Conservation (phyloP, 2,797 vertebrate species). For the Pelodytes ibericus region DNA sequence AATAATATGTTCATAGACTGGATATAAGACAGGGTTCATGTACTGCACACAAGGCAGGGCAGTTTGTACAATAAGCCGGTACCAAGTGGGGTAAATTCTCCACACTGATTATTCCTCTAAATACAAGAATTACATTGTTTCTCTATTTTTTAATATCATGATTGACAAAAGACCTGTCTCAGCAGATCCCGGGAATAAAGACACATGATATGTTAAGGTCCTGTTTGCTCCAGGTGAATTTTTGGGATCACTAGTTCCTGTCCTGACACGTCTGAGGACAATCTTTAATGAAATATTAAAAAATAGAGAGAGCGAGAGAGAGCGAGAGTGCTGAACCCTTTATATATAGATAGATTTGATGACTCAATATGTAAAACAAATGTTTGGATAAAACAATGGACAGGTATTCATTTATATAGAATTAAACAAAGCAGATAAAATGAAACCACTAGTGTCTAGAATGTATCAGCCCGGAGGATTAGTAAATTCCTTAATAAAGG, state of each 20-base stretch:
- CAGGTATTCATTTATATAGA: not conserved
- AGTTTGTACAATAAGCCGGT: too few species aligned
- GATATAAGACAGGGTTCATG: too few species aligned
- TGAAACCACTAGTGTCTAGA: too few species aligned
- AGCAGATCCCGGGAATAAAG: slow-evolving; percentile 36
- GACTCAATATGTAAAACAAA: not conserved
- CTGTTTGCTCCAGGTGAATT: slow-evolving; percentile 62
- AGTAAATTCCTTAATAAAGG: too few species aligned
- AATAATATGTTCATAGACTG: too few species aligned
- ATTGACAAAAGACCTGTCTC: slow-evolving; percentile 28
- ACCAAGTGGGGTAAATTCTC: too few species aligned
- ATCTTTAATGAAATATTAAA: slow-evolving; percentile 18
- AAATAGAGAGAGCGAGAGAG: too few species aligned
- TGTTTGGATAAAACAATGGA: not conserved
- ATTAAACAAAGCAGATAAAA: not conserved
- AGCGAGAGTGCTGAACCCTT: too few species aligned
- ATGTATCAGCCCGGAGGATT: too few species aligned
- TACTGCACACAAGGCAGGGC: too few species aligned
- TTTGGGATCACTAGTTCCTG: slow-evolving; percentile 66
- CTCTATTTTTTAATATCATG: not conserved
- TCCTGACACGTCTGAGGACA: slow-evolving; percentile 54
- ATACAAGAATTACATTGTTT: too few species aligned
- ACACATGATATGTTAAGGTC: not conserved
- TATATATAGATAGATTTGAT: not conserved
- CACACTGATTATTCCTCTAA: too few species aligned